Conservation (phyloP, 2,888 invertebrate species). For the Apomyelois bistriatella region DNA sequence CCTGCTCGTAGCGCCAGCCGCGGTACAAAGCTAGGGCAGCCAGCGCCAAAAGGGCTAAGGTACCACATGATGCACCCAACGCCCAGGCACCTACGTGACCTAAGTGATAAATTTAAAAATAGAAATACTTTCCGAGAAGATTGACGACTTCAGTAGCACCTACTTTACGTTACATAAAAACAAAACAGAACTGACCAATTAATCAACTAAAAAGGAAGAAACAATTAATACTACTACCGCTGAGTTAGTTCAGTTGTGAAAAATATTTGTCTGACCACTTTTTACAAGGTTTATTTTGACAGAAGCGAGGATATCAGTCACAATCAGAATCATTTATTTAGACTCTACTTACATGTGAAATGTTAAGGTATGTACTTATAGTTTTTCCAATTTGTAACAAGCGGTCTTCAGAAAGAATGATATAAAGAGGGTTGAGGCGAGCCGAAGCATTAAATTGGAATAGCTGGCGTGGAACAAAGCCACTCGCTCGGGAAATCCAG, state of each 20-base stretch:
- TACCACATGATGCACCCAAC: slow-evolving; percentile 88
- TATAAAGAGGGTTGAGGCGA: slow-evolving; percentile 33
- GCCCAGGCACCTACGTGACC: slow-evolving; percentile 92
- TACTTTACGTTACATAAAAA: too few species aligned
- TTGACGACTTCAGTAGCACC: too few species aligned
- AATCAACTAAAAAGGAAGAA: too few species aligned
- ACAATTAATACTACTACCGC: too few species aligned
- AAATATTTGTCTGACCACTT: too few species aligned
- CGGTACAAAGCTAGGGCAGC: slow-evolving; percentile 90
- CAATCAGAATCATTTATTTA: too few species aligned
- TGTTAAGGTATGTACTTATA: not conserved
- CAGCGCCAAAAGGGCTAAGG: slow-evolving; percentile 84
- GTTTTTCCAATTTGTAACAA: slow-evolving; percentile 21
- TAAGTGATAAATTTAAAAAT: slow-evolving; percentile 36
- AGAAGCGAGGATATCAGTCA: too few species aligned
- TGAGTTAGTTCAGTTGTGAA: too few species aligned
- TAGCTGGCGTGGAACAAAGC: slow-evolving; percentile 28
- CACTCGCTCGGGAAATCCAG: slow-evolving; percentile 24
- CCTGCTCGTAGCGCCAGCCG: slow-evolving; percentile 96
- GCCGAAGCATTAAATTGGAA: slow-evolving; percentile 38
- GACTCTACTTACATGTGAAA: too few species aligned
- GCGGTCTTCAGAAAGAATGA: slow-evolving; percentile 30
- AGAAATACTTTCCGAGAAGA: too few species aligned
- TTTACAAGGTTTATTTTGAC: too few species aligned
- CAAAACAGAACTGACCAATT: too few species aligned